Evolutionary conservation across 1,140 invertebrate genomes (phyloP).

Genomic region (Mesaphorura yosii): DNA sequence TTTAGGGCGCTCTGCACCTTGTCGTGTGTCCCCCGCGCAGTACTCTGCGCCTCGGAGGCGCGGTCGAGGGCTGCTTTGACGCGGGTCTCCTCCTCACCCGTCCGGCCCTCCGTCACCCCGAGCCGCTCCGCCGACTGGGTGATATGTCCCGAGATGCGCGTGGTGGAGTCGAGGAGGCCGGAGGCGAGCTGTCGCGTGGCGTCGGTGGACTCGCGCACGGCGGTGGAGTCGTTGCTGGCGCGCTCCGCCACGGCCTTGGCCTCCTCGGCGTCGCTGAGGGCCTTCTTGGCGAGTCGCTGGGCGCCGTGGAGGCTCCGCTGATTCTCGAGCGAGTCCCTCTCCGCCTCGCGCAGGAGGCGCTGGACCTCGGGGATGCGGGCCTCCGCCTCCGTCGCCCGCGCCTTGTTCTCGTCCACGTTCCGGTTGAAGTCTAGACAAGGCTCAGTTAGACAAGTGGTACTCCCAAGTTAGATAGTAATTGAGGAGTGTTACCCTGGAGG

Average conservation of each 20-base stretch:
- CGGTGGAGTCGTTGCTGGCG: slow-evolving; percentile 63
- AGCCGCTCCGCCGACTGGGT: too few species aligned
- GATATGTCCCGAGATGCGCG: too few species aligned
- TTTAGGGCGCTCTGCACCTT: slow-evolving; percentile 67
- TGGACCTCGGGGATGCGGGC: slow-evolving; percentile 48
- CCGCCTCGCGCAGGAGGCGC: slow-evolving; percentile 50
- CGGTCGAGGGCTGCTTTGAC: slow-evolving; percentile 58
- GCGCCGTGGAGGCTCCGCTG: slow-evolving; percentile 45
- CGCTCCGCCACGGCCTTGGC: slow-evolving; percentile 60
- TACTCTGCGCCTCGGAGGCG: slow-evolving; percentile 76
- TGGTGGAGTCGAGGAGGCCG: too few species aligned
- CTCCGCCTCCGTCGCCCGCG: slow-evolving; percentile 56
- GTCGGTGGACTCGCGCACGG: too few species aligned
- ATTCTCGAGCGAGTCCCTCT: slow-evolving; percentile 45
- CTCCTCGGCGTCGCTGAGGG: slow-evolving; percentile 57
- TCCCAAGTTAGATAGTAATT: slow-evolving; percentile 8
- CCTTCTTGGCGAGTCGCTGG: too few species aligned
- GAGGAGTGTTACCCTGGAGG: slow-evolving; percentile 52
- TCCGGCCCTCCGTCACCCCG: slow-evolving; percentile 58
- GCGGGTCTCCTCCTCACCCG: slow-evolving; percentile 56
- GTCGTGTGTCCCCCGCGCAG: slow-evolving; percentile 60
- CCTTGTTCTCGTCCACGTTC: slow-evolving; percentile 66
- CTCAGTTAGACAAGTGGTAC: neutral
- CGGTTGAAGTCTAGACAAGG: slow-evolving; percentile 66
- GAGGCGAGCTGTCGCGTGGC: too few species aligned